These are phyloP conservation scores for Apocheima hispidaria DNA, from an alignment of 2,888 invertebrate species.

Conservation along the genomic window DNA sequence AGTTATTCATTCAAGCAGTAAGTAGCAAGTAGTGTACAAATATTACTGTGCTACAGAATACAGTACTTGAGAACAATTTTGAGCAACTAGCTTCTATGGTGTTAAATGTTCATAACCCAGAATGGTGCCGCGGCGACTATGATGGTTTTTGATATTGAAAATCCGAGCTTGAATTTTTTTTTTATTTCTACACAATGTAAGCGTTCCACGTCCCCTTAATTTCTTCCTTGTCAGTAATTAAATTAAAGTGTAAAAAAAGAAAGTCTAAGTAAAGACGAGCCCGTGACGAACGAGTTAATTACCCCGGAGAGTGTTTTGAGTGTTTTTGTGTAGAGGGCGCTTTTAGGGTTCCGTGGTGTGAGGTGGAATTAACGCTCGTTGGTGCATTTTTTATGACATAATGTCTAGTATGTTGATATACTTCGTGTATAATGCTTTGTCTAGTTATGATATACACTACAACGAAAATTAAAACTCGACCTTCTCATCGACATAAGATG, in stretches of 20 bases:
- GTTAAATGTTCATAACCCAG: too few species aligned
- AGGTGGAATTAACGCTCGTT: background rate
- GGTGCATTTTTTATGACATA: constrained; percentile 12
- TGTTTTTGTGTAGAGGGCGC: constrained; percentile 16
- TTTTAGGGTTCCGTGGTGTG: constrained; percentile 3
- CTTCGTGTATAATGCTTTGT: background rate
- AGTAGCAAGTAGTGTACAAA: too few species aligned
- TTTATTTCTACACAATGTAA: too few species aligned
- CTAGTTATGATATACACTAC: background rate
- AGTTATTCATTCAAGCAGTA: too few species aligned
- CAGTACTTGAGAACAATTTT: too few species aligned
- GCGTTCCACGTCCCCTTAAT: background rate
- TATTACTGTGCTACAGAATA: too few species aligned
- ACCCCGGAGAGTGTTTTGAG: constrained; percentile 29
- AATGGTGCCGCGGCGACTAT: too few species aligned
- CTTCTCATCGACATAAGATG: too few species aligned
- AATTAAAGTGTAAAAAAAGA: constrained; percentile 48
- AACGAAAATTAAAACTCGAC: too few species aligned
- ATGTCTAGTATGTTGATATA: background rate
- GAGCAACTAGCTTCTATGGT: too few species aligned
- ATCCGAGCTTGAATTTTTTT: background rate
- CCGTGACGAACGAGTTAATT: constrained; percentile 54
- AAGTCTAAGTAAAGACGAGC: constrained; percentile 49
- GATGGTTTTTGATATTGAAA: too few species aligned
- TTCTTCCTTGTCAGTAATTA: constrained; percentile 40